Evolutionary conservation across 37 sponge, comb jelly and placozoan genomes (phyloP).

Genomic region (Spongilla lacustris): DNA sequence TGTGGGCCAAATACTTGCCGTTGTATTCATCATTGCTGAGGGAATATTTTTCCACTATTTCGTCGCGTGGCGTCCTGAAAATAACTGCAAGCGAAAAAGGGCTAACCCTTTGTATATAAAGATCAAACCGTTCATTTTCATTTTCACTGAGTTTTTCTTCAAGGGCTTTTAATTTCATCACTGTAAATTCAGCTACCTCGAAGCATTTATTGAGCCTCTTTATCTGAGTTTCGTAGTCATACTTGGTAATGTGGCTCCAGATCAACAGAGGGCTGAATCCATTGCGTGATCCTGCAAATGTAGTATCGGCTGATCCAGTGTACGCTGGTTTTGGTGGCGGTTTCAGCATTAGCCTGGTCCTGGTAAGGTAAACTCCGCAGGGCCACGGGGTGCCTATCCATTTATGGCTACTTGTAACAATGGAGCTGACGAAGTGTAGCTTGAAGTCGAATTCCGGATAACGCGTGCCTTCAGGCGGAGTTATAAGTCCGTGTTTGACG

Average conservation of each 20-base stretch:
- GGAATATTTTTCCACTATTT: slow-evolving; percentile 10
- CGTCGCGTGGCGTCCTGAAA: slow-evolving; percentile 12
- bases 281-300: slow-evolving; percentile 36
- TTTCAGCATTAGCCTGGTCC: not conserved
- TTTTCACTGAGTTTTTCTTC: not conserved
- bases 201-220: slow-evolving; percentile 8
- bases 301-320: slow-evolving; percentile 28
- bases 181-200: not conserved
- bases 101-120: slow-evolving; percentile 2
- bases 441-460: slow-evolving; percentile 22
- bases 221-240: slow-evolving; percentile 16
- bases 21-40: not conserved
- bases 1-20: too few relatives aligned
- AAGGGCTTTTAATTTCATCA: not conserved
- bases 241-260: slow-evolving; percentile 38
- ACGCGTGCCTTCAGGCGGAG: not conserved
- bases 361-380: slow-evolving; percentile 23
- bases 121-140: too few relatives aligned
- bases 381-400: slow-evolving; percentile 32
- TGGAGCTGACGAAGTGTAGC: slow-evolving; percentile 26
- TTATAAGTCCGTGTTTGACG: not conserved
- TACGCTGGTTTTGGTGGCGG: not conserved
- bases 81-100: slow-evolving; percentile 6
- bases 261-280: not conserved
- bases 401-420: slow-evolving; percentile 42